A percentile compares a stretch with the other conserved stretches of the same genome.
These are phyloP conservation scores for Leptodirus hochenwartii DNA, from an alignment of 2,888 invertebrate species.

Conservation along the genomic window DNA sequence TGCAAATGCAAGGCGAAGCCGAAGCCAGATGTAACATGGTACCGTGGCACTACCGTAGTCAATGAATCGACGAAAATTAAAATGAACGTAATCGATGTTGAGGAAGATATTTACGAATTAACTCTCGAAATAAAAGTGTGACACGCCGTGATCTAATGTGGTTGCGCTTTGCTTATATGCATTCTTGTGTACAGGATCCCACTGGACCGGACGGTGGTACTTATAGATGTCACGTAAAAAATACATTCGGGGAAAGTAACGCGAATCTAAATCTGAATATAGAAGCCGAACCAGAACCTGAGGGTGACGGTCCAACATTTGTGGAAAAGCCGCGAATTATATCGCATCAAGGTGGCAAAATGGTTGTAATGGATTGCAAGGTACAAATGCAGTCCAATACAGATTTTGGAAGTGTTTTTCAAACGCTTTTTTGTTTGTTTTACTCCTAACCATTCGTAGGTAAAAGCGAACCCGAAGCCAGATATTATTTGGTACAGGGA, in stretches of 20 bases:
- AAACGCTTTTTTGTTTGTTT: too few relatives aligned
- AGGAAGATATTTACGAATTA: conserved; percentile 76
- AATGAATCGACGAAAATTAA: conserved; percentile 71
- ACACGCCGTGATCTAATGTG: conserved; percentile 1
- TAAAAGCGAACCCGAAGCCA: conserved; percentile 68
- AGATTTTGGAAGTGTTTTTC: too few relatives aligned
- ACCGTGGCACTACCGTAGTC: conserved; percentile 71
- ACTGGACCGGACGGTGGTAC: conserved; percentile 66
- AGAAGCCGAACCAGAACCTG: conserved; percentile 87
- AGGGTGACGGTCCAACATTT: conserved; percentile 89
- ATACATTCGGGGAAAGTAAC: conserved; percentile 91
- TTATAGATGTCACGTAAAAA: conserved; percentile 87
- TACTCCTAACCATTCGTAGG: too few relatives aligned
- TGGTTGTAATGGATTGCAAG: conserved; percentile 76
- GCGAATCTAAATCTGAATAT: conserved; percentile 93
- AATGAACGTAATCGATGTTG: conserved; percentile 56
- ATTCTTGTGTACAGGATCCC: conserved; percentile 43
- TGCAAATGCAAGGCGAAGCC: conserved; percentile 92
- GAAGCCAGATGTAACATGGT: conserved; percentile 90
- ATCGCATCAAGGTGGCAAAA: conserved; percentile 65
- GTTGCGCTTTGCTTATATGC: too few relatives aligned
- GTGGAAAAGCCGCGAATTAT: conserved; percentile 77
- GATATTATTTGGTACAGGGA: conserved; percentile 71
- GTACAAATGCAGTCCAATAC: conserved; percentile 28
- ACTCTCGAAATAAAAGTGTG: conserved; percentile 63